A percentile compares a stretch with the other conserved stretches of the same genome.
These are phyloP conservation scores for Aethes cnicana DNA, from an alignment of 2,888 invertebrate species.

Conservation along the genomic window DNA sequence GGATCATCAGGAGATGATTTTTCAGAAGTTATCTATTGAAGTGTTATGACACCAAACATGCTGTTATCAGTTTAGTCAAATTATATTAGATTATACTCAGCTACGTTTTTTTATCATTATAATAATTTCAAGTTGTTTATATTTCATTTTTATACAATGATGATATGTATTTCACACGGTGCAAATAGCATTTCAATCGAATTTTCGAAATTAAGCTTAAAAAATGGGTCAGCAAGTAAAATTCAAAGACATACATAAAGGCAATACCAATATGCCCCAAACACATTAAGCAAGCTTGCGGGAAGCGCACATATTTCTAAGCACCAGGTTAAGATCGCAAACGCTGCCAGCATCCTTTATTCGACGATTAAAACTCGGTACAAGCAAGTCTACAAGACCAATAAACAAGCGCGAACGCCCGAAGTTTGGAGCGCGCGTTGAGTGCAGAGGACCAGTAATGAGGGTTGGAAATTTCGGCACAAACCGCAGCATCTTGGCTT, in stretches of 20 bases:
- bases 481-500: constrained; percentile 81
- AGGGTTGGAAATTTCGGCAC: constrained; percentile 81
- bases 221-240: no score
- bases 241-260: constrained; percentile 1
- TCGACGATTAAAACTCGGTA: constrained; percentile 73
- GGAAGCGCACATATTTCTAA: constrained; percentile 22
- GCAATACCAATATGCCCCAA: constrained; percentile 10
- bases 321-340: constrained; percentile 41
- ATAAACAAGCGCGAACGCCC: constrained; percentile 78
- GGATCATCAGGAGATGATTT: no score
- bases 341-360: constrained; percentile 71
- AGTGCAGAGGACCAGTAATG: constrained; percentile 79
- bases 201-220: no score
- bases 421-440: constrained; percentile 74
- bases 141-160: no score
- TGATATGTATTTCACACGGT: no score
- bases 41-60: no score
- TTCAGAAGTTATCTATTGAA: no score
- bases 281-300: constrained; percentile 15
- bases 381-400: constrained; percentile 69
- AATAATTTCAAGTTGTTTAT: no score
- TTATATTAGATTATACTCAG: no score
- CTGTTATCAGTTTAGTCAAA: no score
- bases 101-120: no score
- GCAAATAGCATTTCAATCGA: no score